Conservation (phyloP, 2,888 invertebrate species). For the Limenitis camilla region DNA sequence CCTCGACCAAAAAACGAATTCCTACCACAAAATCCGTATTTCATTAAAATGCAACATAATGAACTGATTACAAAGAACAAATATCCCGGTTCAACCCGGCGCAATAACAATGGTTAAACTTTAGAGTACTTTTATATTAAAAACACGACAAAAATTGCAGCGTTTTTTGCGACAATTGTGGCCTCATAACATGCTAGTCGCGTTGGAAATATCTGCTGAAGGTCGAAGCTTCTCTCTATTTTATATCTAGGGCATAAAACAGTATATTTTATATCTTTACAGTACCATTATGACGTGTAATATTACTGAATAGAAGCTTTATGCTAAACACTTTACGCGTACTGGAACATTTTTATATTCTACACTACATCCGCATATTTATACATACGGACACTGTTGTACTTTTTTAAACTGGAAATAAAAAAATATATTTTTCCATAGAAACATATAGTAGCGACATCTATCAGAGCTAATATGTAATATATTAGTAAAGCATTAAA, state of each 20-base stretch:
- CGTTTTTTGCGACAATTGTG: background rate
- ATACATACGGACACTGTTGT: too few relatives aligned
- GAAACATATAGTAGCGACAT: too few relatives aligned
- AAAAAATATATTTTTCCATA: too few relatives aligned
- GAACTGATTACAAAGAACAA: constrained; percentile 11
- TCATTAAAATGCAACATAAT: constrained; percentile 2
- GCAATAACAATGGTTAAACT: constrained; percentile 13
- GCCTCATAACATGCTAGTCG: background rate
- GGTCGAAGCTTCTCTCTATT: background rate
- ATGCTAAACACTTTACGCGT: too few relatives aligned
- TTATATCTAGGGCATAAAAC: background rate
- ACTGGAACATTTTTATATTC: too few relatives aligned
- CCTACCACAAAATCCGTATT: constrained; percentile 1
- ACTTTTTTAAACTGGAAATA: too few relatives aligned
- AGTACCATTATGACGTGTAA: background rate
- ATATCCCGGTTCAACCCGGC: constrained; percentile 6
- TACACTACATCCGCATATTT: too few relatives aligned
- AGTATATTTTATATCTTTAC: background rate
- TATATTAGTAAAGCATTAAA: too few relatives aligned
- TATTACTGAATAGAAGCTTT: background rate
- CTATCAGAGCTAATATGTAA: too few relatives aligned
- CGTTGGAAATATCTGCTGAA: background rate
- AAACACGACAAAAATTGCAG: constrained; percentile 11
- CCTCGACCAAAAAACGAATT: background rate
- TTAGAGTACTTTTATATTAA: constrained; percentile 11